Evolutionary conservation across 53 echinoderm and acorn worm genomes (phyloP).

Genomic region (Luidia sarsii): DNA sequence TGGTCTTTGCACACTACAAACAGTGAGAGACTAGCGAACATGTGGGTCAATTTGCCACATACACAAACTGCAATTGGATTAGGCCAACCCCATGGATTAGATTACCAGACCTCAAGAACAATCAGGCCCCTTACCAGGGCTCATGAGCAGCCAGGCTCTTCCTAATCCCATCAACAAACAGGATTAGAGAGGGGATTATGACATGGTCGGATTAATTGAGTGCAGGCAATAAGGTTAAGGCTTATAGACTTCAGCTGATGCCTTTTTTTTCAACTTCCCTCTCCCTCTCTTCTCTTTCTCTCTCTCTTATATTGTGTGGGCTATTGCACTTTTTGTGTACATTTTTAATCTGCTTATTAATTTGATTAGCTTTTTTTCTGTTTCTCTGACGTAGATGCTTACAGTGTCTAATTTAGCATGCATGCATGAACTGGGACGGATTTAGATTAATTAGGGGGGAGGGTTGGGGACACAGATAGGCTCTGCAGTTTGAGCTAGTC

Average conservation of each 20-base stretch:
- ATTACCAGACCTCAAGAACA: constrained; percentile 39
- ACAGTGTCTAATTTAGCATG: background rate
- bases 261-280: background rate
- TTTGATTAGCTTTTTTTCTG: background rate
- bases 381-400: too few relatives aligned
- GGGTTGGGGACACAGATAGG: too few relatives aligned
- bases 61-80: constrained; percentile 46
- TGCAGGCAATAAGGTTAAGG: constrained; percentile 14
- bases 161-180: constrained; percentile 53
- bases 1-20: too few relatives aligned
- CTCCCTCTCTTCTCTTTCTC: background rate
- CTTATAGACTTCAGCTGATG: background rate
- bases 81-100: constrained; percentile 1
- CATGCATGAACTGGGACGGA: background rate
- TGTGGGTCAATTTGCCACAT: constrained; percentile 54
- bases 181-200: constrained; percentile 41
- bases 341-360: constrained; percentile 20
- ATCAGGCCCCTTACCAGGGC: constrained; percentile 9
- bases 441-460: too few relatives aligned
- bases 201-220: constrained; percentile 51
- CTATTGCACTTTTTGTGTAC: constrained; percentile 29
- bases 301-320: background rate
- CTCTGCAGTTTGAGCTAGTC: too few relatives aligned
- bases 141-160: constrained; percentile 15
- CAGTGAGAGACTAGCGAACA: background rate